Conservation (phyloP, 2,797 vertebrate genomes). For the Squalus acanthias region DNA sequence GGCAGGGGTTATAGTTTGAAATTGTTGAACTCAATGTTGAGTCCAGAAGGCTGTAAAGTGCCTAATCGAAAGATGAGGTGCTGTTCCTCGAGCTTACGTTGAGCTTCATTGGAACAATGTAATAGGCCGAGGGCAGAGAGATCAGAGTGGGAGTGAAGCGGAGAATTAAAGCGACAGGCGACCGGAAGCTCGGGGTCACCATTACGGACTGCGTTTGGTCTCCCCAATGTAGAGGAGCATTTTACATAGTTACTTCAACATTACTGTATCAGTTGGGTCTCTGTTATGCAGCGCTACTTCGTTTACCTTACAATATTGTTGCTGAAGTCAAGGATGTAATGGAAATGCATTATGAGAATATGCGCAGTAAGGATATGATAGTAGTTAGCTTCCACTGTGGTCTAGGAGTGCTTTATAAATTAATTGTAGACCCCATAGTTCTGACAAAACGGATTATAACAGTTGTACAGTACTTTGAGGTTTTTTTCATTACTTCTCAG, state of each 20-base stretch:
- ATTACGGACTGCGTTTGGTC: too few species aligned
- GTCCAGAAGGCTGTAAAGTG: too few species aligned
- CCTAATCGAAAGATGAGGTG: too few species aligned
- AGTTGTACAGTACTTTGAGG: background rate
- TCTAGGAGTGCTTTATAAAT: background rate
- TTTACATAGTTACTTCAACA: background rate
- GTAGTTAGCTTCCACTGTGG: background rate
- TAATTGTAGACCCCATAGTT: background rate
- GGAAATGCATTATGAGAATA: background rate
- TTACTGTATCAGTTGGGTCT: background rate
- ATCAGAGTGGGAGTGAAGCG: too few species aligned
- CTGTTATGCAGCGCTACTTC: background rate
- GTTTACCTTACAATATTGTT: background rate
- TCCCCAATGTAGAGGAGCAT: too few species aligned
- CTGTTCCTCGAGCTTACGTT: too few species aligned
- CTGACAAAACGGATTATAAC: background rate
- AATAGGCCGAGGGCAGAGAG: too few species aligned
- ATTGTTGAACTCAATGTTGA: too few species aligned
- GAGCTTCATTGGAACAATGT: too few species aligned
- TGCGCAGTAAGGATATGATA: background rate
- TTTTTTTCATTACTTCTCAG: background rate
- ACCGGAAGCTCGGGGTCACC: too few species aligned
- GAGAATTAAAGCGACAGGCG: too few species aligned
- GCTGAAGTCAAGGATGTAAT: background rate
- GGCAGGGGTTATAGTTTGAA: too few species aligned